Conservation (phyloP, 2,888 invertebrate genomes). For the Noctua janthe region DNA sequence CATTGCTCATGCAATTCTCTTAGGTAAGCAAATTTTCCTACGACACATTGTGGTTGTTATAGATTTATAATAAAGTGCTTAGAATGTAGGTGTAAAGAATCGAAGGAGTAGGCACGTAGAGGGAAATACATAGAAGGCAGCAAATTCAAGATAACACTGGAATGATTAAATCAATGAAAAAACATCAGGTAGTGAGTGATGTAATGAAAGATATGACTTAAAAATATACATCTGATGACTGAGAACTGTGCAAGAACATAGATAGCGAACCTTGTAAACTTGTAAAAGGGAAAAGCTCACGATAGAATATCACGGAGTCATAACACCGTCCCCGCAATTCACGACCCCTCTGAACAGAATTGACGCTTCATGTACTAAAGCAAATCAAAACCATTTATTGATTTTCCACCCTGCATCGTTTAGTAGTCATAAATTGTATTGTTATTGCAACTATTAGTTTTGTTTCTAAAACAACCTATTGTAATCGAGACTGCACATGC, state of each 20-base stretch:
- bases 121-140: neutral
- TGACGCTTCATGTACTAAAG: neutral
- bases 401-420: slow-evolving; percentile 10
- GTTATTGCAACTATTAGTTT: slow-evolving; percentile 23
- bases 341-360: neutral
- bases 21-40: slow-evolving; percentile 24
- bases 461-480: slow-evolving; percentile 36
- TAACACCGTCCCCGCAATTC: neutral
- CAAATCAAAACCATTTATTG: slow-evolving; percentile 21
- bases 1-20: slow-evolving; percentile 40
- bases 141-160: neutral
- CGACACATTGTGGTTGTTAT: slow-evolving; percentile 6
- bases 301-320: neutral
- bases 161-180: neutral
- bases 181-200: neutral
- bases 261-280: neutral
- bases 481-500: neutral
- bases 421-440: slow-evolving; percentile 16
- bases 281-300: neutral
- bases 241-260: neutral
- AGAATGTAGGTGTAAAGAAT: slow-evolving; percentile 5
- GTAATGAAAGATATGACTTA: too few relatives aligned
- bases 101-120: neutral
- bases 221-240: neutral
- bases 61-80: slow-evolving; percentile 1